Conservation (phyloP, 2,797 vertebrate species). For the Chrysolophus pictus region DNA sequence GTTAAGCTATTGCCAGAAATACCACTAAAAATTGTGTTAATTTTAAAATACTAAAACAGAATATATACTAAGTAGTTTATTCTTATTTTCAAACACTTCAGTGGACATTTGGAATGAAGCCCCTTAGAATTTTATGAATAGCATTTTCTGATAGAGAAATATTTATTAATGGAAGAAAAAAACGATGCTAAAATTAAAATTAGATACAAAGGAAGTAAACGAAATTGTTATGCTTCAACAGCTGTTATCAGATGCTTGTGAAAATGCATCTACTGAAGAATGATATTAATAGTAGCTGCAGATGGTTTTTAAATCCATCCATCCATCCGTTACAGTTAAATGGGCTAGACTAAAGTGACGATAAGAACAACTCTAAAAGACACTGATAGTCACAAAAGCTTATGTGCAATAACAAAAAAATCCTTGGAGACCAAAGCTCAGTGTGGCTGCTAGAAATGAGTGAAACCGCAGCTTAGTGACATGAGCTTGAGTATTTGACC, state of each 20-base stretch:
- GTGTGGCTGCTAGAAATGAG: accelerated
- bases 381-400: neutral
- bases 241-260: slow-evolving; percentile 30
- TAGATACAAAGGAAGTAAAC: slow-evolving; percentile 17
- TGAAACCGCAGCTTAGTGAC: neutral
- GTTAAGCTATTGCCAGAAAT: neutral
- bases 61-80: neutral
- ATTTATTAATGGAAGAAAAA: slow-evolving; percentile 11
- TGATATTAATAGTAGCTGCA: slow-evolving; percentile 52
- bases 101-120: neutral
- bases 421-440: neutral
- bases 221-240: slow-evolving; percentile 13
- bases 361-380: neutral
- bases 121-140: neutral
- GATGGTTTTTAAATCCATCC: slow-evolving; percentile 47
- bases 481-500: neutral
- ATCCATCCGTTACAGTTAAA: slow-evolving; percentile 29
- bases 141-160: neutral
- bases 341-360: neutral
- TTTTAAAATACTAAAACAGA: neutral
- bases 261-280: slow-evolving; percentile 17
- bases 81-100: neutral
- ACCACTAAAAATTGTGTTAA: neutral
- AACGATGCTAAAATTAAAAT: slow-evolving; percentile 7
- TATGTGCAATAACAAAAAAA: neutral